Evolutionary conservation across 2,888 invertebrate genomes (phyloP), one percentile per base, ranked within the genome.

Genomic region (Thereva nobilitata): DNA sequence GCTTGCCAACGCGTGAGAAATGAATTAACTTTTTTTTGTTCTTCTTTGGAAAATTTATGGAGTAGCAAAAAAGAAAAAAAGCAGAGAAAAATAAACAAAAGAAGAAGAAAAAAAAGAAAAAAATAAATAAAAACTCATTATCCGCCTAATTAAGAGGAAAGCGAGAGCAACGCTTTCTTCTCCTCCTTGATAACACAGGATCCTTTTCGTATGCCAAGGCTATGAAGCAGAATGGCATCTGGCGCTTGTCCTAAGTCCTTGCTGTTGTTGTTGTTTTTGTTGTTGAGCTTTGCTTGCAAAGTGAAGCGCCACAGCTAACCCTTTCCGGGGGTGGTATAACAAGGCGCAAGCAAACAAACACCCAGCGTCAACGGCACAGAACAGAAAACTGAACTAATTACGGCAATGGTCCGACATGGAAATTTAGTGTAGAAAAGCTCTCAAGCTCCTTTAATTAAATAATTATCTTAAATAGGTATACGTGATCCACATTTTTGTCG

Each of bases 401-500:
- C 50, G 53, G 23, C 8, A 34, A 10, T 38, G 47, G 57, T 44
- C 57, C 57, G 34, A 59, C 47, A 47, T 59, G 47, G 23, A 47
- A 47, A 59, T 59, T 59, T 45, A 45, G 57, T 38, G 12, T 59
- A 45, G 47, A 59, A 59, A 47, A 4, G 47, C 47, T 56, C 23
- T 45, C 57, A 38, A 38, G 47, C 45, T 42, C 50, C 50, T 45
- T 50, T 61, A 64, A 64, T 64, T 52, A 64, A 64, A 53, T 53
- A 64, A 64, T 53, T 64, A 53, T 52, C 64, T 40, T 44, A 53
- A 52, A 64, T 64, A 44, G 52, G 53, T 64, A 64, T 64, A 64
- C 64, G 53, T 64, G 53, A 64, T 52, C 44, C 44, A 52, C 64
- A 64, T 64, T 53, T 63, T 64, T 64, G 64, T 64, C 53, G 64